Base-by-base conservation (phyloP, 2,113 vertebrate genomes). In the Danionella cerebrum region DNA sequence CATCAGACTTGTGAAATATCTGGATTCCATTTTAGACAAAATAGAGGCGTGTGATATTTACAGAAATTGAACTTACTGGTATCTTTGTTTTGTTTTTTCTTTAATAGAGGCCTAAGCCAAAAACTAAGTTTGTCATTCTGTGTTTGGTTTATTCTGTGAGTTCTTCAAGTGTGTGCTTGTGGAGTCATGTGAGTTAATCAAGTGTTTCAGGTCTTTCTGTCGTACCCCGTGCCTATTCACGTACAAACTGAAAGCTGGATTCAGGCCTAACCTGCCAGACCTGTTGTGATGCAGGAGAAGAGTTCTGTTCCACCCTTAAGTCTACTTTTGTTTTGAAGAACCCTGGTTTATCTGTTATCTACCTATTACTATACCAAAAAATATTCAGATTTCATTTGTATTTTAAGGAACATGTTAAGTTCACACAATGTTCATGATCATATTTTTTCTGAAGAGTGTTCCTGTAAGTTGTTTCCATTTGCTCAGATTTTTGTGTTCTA, bases 251-350 rank as follows among this genome's bases (percentile, higher is more conserved):
- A 80, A 73, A 79, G 29, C 27, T 35, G 24, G 42, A 70, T 79
- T 83, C 87, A 84, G 77, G 86, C 77, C 76, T 71, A 87, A 89
- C 89, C 83, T 81, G 89, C 81, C 50, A 2, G 67, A 88, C 88
- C 78, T 83, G 87, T 88, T 84, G 27, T 52, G 10, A 57, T 53
- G 65, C 51, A 44, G 51, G 73, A 67, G 59, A 71, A 72, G 53
- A 48, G 69, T 74, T 73, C 75, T 45, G 76, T 82, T 77, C 67
- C 19, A 18, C 59, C 44, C 1, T 71, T 78, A 84, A 70, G 70
- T 71, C 70, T 78, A 11, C 16, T 70, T 82, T 84, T 87, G 85
- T 87, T 84, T 74, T 74, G 48, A 38, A 6, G 62, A 60, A 55
- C 62, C 45, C 67, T 27, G 71, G 12, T 27, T 45, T 76, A 14